These are phyloP conservation scores for Digitonthophagus gazella DNA, from an alignment of 2,888 invertebrate species.

Conservation along the genomic window DNA sequence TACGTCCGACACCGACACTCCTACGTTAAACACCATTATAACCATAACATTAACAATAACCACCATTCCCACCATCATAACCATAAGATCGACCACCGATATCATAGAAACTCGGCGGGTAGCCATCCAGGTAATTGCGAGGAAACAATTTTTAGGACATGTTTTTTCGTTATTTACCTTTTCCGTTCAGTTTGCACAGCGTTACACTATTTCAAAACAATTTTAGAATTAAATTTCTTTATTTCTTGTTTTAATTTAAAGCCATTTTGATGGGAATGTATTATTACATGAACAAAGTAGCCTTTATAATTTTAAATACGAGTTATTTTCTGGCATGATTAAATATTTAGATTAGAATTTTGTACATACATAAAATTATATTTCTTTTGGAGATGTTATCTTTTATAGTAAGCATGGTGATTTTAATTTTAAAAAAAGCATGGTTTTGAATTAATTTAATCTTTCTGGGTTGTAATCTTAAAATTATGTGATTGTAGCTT, in stretches of 20 bases:
- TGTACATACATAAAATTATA: no score
- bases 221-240: constrained; percentile 11
- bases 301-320: no score
- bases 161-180: background rate
- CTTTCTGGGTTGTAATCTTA: no score
- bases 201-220: constrained; percentile 22
- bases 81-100: constrained; percentile 59
- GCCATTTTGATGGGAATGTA: no score
- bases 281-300: no score
- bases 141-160: background rate
- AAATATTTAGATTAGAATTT: no score
- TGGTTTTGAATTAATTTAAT: no score
- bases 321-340: no score
- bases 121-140: constrained; percentile 57
- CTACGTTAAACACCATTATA: constrained; percentile 57
- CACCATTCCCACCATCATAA: constrained; percentile 60
- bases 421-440: no score
- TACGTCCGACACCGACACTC: constrained; percentile 50
- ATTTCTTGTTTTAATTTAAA: no score
- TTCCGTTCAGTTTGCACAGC: constrained; percentile 24
- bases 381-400: no score
- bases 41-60: constrained; percentile 61
- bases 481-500: constrained; percentile 39
- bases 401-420: background rate
- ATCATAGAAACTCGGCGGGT: constrained; percentile 61